Conservation (phyloP, 2,888 invertebrate genomes). For the Operophtera brumata region DNA sequence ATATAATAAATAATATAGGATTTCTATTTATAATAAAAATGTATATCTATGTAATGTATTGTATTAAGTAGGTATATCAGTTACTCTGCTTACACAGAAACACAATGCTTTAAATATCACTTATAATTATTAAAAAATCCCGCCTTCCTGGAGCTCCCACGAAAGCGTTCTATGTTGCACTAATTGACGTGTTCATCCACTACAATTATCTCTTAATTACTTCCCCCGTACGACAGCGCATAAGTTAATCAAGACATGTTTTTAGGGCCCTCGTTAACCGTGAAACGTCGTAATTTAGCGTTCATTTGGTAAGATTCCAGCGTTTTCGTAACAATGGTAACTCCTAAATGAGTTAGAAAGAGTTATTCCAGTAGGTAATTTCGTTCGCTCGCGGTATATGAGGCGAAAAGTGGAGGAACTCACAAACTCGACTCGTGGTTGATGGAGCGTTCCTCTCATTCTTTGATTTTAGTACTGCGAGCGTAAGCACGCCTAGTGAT, state of each 20-base stretch:
- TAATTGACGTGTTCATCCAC: constrained; percentile 22
- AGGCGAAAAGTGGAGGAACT: constrained; percentile 42
- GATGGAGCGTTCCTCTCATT: constrained; percentile 36
- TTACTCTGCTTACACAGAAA: background rate
- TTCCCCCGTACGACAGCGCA: constrained; percentile 24
- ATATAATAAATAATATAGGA: no score
- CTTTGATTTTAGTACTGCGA: constrained; percentile 28
- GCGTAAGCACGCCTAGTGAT: constrained; percentile 16
- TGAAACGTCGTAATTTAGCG: constrained; percentile 36
- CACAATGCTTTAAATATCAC: background rate
- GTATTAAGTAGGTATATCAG: no score
- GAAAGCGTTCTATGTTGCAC: constrained; percentile 13
- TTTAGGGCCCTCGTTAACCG: constrained; percentile 35
- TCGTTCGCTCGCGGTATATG: constrained; percentile 44
- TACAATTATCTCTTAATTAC: constrained; percentile 28
- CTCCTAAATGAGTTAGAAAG: constrained; percentile 54
- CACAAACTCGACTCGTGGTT: constrained; percentile 34
- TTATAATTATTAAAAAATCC: background rate
- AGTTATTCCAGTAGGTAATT: constrained; percentile 51
- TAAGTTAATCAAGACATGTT: constrained; percentile 37
- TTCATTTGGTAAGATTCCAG: constrained; percentile 47
- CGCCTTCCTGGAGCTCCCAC: background rate
- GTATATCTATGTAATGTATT: no score
- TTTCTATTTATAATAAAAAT: no score
- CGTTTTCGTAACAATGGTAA: constrained; percentile 45